Conservation (phyloP, 2,888 invertebrate genomes). For the Chaitophorus viminalis region DNA sequence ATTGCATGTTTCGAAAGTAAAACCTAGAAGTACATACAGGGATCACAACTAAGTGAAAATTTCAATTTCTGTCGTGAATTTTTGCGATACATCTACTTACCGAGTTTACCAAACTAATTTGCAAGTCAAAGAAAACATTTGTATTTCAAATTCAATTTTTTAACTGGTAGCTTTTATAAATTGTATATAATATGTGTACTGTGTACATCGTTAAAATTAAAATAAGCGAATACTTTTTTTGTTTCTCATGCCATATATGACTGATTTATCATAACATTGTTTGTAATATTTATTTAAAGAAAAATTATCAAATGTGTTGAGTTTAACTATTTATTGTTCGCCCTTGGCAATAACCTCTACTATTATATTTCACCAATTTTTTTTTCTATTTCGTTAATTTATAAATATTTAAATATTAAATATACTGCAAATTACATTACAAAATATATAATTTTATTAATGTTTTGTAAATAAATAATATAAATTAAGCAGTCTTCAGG, state of each 20-base stretch:
- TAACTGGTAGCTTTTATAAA: too few relatives aligned
- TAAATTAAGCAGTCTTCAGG: background rate
- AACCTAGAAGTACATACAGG: background rate
- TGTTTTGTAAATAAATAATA: background rate
- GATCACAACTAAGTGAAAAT: background rate
- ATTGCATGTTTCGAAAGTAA: slow-evolving; percentile 34
- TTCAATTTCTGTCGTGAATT: background rate
- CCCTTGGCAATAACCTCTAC: background rate
- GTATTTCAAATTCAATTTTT: too few relatives aligned
- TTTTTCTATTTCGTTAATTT: background rate
- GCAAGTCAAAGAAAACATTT: too few relatives aligned
- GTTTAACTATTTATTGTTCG: background rate
- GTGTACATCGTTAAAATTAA: too few relatives aligned
- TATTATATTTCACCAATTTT: background rate
- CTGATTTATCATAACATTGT: too few relatives aligned
- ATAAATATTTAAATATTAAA: background rate
- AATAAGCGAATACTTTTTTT: too few relatives aligned
- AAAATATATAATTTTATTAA: background rate
- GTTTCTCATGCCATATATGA: too few relatives aligned
- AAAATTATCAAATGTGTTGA: background rate
- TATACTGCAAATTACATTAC: background rate
- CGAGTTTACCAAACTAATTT: background rate
- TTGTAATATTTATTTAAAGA: background rate
- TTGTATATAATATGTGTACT: too few relatives aligned
- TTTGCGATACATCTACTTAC: background rate